Conservation (phyloP, 2,888 invertebrate genomes). For the Drosophila limbata region DNA sequence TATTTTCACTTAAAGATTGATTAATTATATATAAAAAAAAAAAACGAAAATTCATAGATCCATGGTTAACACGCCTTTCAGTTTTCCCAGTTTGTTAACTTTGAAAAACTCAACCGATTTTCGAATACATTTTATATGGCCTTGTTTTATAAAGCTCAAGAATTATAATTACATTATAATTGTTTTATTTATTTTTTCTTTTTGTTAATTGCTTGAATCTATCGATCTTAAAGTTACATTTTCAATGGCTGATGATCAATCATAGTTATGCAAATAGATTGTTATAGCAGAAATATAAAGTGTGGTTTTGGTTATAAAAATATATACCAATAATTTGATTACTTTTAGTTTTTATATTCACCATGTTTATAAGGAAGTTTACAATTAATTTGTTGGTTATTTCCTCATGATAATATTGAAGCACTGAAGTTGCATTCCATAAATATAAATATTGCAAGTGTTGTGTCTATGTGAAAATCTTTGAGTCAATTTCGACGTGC, state of each 20-base stretch:
- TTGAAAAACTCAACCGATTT: background rate
- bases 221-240: no score
- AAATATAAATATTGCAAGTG: conserved; percentile 21
- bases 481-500: conserved; percentile 18
- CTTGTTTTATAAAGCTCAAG: no score
- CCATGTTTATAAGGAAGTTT: conserved; percentile 11
- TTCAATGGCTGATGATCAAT: background rate
- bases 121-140: no score
- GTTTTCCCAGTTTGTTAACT: background rate
- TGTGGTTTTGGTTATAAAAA: background rate
- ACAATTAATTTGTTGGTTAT: background rate
- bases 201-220: no score
- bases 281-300: background rate
- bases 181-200: no score
- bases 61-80: no score
- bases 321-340: background rate
- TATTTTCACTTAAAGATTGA: no score
- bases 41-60: no score
- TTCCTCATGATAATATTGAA: conserved; percentile 15
- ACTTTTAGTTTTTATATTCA: background rate
- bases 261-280: background rate
- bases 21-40: no score
- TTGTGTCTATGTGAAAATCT: conserved; percentile 5
- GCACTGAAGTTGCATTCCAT: conserved; percentile 14
- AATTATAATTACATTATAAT: no score